Conservation (phyloP, 1,140 invertebrate species). For the Eriocheir sinensis region DNA sequence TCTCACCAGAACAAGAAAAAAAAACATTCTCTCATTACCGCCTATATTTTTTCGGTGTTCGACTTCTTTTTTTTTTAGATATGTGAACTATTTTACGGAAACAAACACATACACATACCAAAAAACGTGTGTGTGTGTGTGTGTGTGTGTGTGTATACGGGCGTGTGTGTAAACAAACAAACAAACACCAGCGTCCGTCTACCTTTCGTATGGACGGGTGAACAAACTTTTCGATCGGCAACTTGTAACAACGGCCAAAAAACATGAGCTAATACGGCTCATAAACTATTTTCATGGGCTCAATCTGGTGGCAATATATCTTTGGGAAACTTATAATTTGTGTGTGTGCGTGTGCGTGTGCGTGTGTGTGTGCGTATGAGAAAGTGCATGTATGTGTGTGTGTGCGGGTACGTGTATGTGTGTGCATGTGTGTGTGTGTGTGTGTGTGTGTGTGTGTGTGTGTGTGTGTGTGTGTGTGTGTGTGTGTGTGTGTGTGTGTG, state of each 20-base stretch:
- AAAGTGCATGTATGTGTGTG: slow-evolving; percentile 27
- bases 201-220: not conserved
- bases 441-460: not conserved
- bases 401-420: not conserved
- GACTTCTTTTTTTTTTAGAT: too few relatives aligned
- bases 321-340: not conserved
- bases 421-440: slow-evolving; percentile 25
- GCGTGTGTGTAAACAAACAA: too few relatives aligned
- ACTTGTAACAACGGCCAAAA: not conserved
- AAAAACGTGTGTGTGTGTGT: too few relatives aligned
- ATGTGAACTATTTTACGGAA: not conserved
- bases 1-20: too few relatives aligned
- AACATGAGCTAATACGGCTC: not conserved
- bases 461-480: not conserved
- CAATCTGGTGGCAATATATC: not conserved
- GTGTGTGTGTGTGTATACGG: too few relatives aligned
- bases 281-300: not conserved
- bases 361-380: slow-evolving; percentile 34
- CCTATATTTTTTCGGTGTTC: too few relatives aligned
- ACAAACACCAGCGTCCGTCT: not conserved
- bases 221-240: not conserved
- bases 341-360: slow-evolving; percentile 43
- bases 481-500: not conserved
- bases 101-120: not conserved
- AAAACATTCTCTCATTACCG: too few relatives aligned